phyloP scores from a whole-genome alignment of 2,113 vertebrate species.

The Cebidichthys violaceus region DNA sequence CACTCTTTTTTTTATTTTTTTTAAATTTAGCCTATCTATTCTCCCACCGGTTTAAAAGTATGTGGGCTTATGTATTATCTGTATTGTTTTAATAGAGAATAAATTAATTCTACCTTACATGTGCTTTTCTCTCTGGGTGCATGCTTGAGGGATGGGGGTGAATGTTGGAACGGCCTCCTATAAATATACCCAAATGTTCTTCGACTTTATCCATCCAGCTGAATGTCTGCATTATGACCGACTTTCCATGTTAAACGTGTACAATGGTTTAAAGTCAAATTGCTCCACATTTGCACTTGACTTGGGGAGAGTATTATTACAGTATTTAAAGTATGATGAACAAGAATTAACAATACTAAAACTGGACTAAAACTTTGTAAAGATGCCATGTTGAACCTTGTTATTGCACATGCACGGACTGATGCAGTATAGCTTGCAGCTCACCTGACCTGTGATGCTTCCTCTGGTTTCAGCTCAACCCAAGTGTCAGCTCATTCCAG shows the following conservation, averaged over 20 bases:
- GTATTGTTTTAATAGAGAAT: neutral
- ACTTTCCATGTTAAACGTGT: neutral
- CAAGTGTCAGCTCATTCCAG: conserved; percentile 94
- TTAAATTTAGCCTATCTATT: neutral
- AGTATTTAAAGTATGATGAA: neutral
- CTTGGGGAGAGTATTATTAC: neutral
- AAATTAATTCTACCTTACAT: neutral
- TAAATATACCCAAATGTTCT: neutral
- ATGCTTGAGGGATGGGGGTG: neutral
- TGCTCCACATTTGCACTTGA: neutral
- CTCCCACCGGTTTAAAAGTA: neutral
- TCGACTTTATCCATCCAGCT: neutral
- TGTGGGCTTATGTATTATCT: neutral
- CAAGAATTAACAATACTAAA: neutral
- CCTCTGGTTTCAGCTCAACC: conserved; percentile 91
- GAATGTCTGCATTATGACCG: neutral
- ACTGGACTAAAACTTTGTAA: neutral
- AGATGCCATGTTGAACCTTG: neutral
- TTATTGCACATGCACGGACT: neutral
- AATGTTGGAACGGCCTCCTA: neutral
- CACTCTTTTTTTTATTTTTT: neutral
- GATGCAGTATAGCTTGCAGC: conserved; percentile 24
- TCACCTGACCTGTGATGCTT: conserved; percentile 59
- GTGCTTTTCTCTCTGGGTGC: neutral
- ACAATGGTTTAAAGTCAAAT: neutral